Percentiles rank a stretch among this genome's conserved stretches.
Conservation (phyloP, 1,140 invertebrate species). For the Cepaea nemoralis region DNA sequence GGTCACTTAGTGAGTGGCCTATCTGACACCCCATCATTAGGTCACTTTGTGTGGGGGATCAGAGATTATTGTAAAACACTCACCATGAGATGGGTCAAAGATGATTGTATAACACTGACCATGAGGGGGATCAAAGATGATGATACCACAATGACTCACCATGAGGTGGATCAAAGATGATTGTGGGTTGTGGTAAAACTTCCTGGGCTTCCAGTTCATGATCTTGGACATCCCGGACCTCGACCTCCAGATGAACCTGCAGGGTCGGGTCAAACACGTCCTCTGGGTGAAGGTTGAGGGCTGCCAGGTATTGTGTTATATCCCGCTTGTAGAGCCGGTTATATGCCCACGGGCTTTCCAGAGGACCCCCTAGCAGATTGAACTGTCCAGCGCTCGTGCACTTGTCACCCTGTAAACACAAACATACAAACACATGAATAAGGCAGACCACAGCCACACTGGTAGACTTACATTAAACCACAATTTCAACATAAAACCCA, state of each 20-base stretch:
- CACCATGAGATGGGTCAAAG: no score
- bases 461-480: no score
- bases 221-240: slow-evolving; percentile 30
- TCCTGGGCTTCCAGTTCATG: background rate
- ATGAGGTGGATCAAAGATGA: slow-evolving; percentile 35
- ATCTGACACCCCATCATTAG: no score
- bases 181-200: slow-evolving; percentile 24
- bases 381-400: slow-evolving; percentile 36
- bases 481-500: no score
- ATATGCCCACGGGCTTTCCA: slow-evolving; percentile 43
- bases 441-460: no score
- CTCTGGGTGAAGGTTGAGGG: slow-evolving; percentile 22
- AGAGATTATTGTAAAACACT: no score
- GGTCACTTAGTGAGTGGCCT: no score
- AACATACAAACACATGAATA: no score
- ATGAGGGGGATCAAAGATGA: no score
- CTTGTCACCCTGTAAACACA: background rate
- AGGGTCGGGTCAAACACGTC: slow-evolving; percentile 34
- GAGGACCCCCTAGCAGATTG: slow-evolving; percentile 39
- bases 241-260: slow-evolving; percentile 25
- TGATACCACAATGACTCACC: slow-evolving; percentile 25
- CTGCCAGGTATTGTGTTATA: slow-evolving; percentile 29
- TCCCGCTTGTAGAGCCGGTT: slow-evolving; percentile 45
- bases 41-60: no score
- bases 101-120: no score